These are phyloP conservation scores for Ganaspis sp. DNA, from an alignment of 1,140 invertebrate genomes.

Conservation along the genomic window DNA sequence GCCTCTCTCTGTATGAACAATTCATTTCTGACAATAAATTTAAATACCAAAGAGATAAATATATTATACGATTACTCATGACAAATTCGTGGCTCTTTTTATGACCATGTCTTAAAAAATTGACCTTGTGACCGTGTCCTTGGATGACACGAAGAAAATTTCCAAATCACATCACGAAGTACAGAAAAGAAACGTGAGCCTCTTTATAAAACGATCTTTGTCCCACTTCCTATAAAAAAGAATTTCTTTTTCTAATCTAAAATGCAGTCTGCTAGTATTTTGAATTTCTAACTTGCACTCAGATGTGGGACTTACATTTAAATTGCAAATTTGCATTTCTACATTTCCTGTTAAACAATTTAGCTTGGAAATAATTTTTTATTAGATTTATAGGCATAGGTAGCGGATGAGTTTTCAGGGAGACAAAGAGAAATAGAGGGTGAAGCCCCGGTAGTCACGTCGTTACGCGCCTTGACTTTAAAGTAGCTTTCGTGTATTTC, in stretches of 20 bases:
- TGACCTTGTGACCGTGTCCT: background rate
- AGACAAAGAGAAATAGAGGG: background rate
- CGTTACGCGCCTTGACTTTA: background rate
- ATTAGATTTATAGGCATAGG: background rate
- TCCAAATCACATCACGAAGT: background rate
- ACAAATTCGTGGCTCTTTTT: background rate
- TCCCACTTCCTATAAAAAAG: background rate
- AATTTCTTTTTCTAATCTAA: background rate
- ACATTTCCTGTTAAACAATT: background rate
- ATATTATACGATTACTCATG: too few relatives aligned
- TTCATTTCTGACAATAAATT: too few relatives aligned
- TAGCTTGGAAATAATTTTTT: background rate
- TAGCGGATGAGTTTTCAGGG: background rate
- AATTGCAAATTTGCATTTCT: conserved; percentile 7
- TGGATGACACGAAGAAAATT: background rate
- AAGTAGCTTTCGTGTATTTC: conserved; percentile 18
- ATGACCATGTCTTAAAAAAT: background rate
- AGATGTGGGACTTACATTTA: background rate
- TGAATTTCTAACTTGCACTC: conserved; percentile 2
- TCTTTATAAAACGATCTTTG: background rate
- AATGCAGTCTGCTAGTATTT: background rate
- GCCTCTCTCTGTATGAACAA: too few relatives aligned
- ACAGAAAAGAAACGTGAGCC: background rate
- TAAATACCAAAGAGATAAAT: background rate
- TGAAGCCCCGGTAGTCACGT: conserved; percentile 15